Evolutionary conservation across 1,140 invertebrate species (phyloP), one percentile per base, ranked within the genome.

Genomic region (Drosophila elegans): DNA sequence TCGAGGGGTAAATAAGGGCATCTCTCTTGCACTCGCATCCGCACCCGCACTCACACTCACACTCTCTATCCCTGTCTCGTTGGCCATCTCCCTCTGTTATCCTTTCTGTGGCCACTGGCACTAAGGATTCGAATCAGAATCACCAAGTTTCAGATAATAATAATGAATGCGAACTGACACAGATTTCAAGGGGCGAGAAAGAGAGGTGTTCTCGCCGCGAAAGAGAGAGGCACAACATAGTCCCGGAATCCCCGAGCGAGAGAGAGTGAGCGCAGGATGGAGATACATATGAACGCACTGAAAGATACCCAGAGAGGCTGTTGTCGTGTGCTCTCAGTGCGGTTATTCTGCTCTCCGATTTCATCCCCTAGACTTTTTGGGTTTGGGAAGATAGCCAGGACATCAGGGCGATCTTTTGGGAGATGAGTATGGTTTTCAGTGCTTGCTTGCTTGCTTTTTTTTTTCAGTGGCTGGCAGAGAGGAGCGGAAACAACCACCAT

Each of bases 91-190:
- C 25, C 41, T 51, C 32, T 72, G 44, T 63, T 63, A 68, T 81
- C 76, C 80, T 79, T 77, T 79, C 44, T 82, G 82, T 78, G 82
- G 81, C 74, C 46, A 63, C 67, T 61, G 59, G 74, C 69, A 66
- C 77, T 52, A 13, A 76, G 73, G 73, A 76, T 76, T 77, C 74
- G 63, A 77, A 77, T 77, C 62, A 69, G 74, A 77, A 77, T 60
- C 74, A 60, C 51, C 57, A 69, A 57, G 69, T 34, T 56, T 67
- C 42, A 67, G 80, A 42, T 80, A 63, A 75, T 83, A 78, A 80
- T 77, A 63, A 88, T 79, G 75, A 68, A 61, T 53, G 56, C 57
- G 64, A 84, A 74, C 80, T 89, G 84, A 90, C 84, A 89, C 84
- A 89, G 85, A 89, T 89, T 90, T 67, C 13, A 56, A 52, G n/a